These are phyloP conservation scores for Mesoclemmys tuberculata DNA, from an alignment of 2,113 vertebrate species.

Conservation along the genomic window DNA sequence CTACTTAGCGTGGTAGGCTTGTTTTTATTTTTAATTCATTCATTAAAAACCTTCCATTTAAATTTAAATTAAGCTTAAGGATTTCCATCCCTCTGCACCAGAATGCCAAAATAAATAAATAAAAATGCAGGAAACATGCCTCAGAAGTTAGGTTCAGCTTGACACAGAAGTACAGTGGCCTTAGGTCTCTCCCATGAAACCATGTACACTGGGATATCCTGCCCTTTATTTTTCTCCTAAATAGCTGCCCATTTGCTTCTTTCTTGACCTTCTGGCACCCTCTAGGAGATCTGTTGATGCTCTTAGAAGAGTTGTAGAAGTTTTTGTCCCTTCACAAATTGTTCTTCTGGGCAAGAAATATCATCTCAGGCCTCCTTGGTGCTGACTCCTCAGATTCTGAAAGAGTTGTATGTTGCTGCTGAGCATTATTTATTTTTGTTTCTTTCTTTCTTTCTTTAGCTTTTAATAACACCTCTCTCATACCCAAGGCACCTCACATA, in stretches of 20 bases:
- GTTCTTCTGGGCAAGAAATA: rapidly evolving
- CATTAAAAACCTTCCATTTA: neutral
- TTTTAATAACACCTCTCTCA: neutral
- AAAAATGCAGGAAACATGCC: neutral
- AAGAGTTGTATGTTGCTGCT: neutral
- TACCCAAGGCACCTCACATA: neutral
- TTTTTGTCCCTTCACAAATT: neutral
- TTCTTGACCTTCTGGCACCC: neutral
- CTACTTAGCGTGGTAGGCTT: neutral
- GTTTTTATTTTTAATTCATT: neutral
- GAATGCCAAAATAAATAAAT: neutral
- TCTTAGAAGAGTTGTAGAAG: neutral
- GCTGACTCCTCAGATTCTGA: neutral
- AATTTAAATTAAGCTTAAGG: neutral
- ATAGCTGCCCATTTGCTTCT: neutral
- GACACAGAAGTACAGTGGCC: rapidly evolving
- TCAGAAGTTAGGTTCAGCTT: neutral
- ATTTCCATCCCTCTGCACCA: neutral
- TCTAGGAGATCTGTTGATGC: neutral
- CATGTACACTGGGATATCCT: neutral
- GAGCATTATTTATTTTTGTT: neutral
- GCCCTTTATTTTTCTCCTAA: neutral
- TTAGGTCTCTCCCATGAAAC: neutral
- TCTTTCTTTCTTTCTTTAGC: neutral
- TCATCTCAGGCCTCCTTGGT: rapidly evolving